These are phyloP conservation scores for Gymnocypris eckloni DNA, from an alignment of 2,797 vertebrate species.

Conservation along the genomic window DNA sequence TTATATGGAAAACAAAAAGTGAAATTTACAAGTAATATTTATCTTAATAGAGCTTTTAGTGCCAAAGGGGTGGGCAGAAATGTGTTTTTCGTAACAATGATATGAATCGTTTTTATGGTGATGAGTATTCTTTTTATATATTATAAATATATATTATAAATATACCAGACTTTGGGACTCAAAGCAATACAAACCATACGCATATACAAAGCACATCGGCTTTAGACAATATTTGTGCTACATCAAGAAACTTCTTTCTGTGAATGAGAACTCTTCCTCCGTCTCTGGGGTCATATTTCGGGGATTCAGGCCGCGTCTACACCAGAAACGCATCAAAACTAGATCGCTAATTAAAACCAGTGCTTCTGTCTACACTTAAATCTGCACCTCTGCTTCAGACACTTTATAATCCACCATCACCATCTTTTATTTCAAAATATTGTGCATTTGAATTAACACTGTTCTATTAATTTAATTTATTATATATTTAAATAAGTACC, in stretches of 20 bases:
- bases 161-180: constrained; percentile 74
- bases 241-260: constrained; percentile 3
- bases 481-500: not conserved
- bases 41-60: constrained; percentile 65
- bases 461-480: not conserved
- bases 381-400: not conserved
- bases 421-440: not conserved
- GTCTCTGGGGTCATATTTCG: not conserved
- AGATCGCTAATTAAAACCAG: not conserved
- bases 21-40: constrained; percentile 63
- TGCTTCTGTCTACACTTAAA: not conserved
- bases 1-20: constrained; percentile 66
- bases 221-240: constrained; percentile 25
- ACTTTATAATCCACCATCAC: not conserved
- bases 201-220: constrained; percentile 64
- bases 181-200: constrained; percentile 78
- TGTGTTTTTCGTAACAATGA: constrained; percentile 70
- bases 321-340: not conserved
- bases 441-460: not conserved
- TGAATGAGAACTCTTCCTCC: constrained; percentile 5
- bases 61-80: constrained; percentile 77
- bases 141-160: constrained; percentile 69
- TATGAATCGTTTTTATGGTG: constrained; percentile 78
- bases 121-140: constrained; percentile 72
- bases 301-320: not conserved